Base-by-base conservation (phyloP, 92 coral and sea anemone genomes). In the Parazoanthus swiftii region DNA sequence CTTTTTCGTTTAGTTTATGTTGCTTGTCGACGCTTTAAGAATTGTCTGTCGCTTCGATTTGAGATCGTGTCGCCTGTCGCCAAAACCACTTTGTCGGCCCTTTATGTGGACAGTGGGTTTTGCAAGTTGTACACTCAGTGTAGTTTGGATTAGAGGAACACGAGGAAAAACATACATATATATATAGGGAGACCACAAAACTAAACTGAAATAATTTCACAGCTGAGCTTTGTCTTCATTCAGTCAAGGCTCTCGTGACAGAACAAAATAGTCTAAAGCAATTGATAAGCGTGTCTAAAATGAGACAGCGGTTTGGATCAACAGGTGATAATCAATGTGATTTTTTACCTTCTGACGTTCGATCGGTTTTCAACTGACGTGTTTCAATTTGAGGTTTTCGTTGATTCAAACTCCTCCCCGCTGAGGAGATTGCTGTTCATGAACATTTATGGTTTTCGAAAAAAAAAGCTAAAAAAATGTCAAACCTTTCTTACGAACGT, bases 221-320 rank as follows among this genome's bases (percentile, higher is more conserved):
- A 65, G 71, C 71, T 65, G 71, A 0, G 5, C 71, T 65, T 65
- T n/a, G 71, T 65, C 21, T 65, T 65, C 71, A 0, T 65, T 65
- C 71, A 65, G 71, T 65, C 71, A 65, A 65, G 71, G 71, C 71
- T 65, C 71, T 65, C 71, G 71, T 65, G 71, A 65, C 71, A 65
- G 21, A 65, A 65, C 71, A 65, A 65, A 65, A 65, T 65, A 65
- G 21, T 11, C 71, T 65, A 65, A 65, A 65, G 71, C 71, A 65
- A 8, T 65, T 14, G 71, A 65, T 65, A 65, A 65, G 0, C 71
- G 71, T 65, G 71, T 65, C 71, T 65, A 65, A 65, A 65, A 0
- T 65, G 71, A 65, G 71, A 65, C 71, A 65, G 71, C 71, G 71
- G 71, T 65, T 65, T 65, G 71, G 71, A 65, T 65, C 71, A 65